Evolutionary conservation across 2,113 vertebrate species (phyloP).

Genomic region (Melanostigma gelatinosum): DNA sequence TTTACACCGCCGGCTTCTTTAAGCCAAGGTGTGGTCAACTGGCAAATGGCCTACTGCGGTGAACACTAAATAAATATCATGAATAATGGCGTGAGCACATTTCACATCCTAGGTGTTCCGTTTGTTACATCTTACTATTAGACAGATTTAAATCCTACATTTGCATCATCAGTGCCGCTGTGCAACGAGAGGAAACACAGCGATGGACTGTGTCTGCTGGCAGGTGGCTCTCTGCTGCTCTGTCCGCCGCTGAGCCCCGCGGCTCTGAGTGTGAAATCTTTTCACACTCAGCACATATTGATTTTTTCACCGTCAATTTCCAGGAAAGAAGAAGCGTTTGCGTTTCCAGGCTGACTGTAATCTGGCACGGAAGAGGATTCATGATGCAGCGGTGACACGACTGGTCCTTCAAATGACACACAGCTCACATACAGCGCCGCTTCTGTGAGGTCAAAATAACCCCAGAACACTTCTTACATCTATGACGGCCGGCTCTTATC

Average conservation of each 20-base stretch:
- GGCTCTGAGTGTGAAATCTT: conserved; percentile 39
- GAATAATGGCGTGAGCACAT: too few relatives aligned
- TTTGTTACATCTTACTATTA: too few relatives aligned
- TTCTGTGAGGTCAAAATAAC: conserved; percentile 16
- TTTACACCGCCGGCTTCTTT: not conserved
- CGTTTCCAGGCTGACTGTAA: conserved; percentile 36
- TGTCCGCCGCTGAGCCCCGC: conserved; percentile 33
- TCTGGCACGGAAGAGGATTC: not conserved
- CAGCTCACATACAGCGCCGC: not conserved
- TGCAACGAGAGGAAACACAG: conserved; percentile 17
- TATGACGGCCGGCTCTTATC: conserved; percentile 11
- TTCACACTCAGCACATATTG: conserved; percentile 68
- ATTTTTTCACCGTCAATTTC: conserved; percentile 51
- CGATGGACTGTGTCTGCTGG: conserved; percentile 27
- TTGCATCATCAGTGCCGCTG: not conserved
- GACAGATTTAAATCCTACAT: too few relatives aligned
- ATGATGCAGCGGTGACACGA: conserved; percentile 4
- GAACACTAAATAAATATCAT: too few relatives aligned
- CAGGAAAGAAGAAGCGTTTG: conserved; percentile 25
- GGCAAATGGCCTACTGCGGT: too few relatives aligned
- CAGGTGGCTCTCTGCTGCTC: conserved; percentile 45
- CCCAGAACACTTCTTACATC: not conserved
- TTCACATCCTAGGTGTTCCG: too few relatives aligned
- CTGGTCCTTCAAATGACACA: conserved; percentile 26
- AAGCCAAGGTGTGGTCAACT: not conserved